phyloP scores from a whole-genome alignment of 2,113 vertebrate genomes.

The Ptyas mucosa region DNA sequence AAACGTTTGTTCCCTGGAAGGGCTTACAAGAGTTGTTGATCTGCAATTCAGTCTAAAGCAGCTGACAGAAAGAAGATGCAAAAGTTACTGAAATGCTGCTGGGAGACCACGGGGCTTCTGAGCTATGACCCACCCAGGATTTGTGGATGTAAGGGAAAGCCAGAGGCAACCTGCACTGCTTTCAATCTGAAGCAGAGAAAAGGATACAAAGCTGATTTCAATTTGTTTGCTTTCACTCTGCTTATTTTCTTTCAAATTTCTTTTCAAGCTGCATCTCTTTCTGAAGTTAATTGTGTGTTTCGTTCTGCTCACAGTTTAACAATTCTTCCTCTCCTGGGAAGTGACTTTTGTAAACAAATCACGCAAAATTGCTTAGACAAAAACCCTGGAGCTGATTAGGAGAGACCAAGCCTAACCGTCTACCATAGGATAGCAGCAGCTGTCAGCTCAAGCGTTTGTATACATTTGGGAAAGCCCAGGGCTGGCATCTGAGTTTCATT shows the following conservation, averaged over 20 bases:
- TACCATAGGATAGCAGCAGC: slow-evolving; percentile 57
- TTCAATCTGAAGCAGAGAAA: slow-evolving; percentile 43
- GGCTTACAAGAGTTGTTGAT: not conserved
- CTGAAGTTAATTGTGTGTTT: slow-evolving; percentile 58
- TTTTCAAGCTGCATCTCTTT: slow-evolving; percentile 63
- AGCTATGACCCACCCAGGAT: not conserved
- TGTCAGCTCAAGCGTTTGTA: slow-evolving; percentile 56
- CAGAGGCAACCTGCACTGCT: not conserved
- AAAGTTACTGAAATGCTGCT: not conserved
- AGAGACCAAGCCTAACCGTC: slow-evolving; percentile 49
- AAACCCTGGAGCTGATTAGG: slow-evolving; percentile 68
- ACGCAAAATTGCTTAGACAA: slow-evolving; percentile 52
- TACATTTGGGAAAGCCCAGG: slow-evolving; percentile 37
- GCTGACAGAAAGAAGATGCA: not conserved
- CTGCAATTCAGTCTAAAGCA: not conserved
- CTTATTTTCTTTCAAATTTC: slow-evolving; percentile 59
- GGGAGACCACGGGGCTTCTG: not conserved
- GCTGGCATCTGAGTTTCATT: slow-evolving; percentile 55
- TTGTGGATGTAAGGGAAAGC: not conserved
- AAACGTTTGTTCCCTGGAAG: not conserved
- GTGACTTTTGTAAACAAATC: slow-evolving; percentile 68
- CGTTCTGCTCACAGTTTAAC: slow-evolving; percentile 62
- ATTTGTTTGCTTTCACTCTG: slow-evolving; percentile 48
- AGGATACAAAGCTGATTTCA: slow-evolving; percentile 57
- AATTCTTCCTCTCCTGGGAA: slow-evolving; percentile 62